Base-by-base conservation (phyloP, 2,888 invertebrate species). In the Epirrita christyi region DNA sequence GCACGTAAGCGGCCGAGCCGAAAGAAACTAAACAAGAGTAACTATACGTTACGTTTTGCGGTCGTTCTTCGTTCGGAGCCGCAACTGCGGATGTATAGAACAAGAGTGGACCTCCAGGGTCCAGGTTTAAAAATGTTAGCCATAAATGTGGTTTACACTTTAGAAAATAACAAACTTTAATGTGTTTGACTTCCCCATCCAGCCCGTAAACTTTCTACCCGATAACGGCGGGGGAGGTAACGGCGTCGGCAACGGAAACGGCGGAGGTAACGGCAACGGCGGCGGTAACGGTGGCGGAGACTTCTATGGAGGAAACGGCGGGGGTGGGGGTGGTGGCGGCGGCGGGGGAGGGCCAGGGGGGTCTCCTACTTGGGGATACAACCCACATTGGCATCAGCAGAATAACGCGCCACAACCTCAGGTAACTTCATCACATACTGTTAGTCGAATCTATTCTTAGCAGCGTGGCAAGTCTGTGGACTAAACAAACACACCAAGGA, bases 321-420 rank as follows among this genome's bases (percentile, higher is more conserved):
- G 64, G 10, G 58, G 56, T 57, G 72, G 71, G 43, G 69, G 66
- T 43, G 73, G 73, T 34, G 67, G 70, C 46, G 66, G 68, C 28
- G 68, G 73, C 51, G 67, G 75, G 61, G 73, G 73, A 34, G 78
- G 77, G 2, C 77, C 75, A n/a, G 82, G 82, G 9, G 85, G 81
- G 2, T 84, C 86, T 0, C 83, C 86, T 34, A 88, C 88, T 66
- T 91, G 94, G 93, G 86, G 93, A 0, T 93, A 93, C 85, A 93
- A 93, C 80, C 89, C 92, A 14, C 93, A 93, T 69, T 92, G 92
- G 92, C 92, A 92, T 62, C 91, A 89, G 66, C 88, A 88, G 51
- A 84, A 83, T 71, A 87, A 85, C 60, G 88, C 88, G 55, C 91
- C 86, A 37, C 90, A 86, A 49, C 89, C 87, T 41, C 92, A 87